Evolutionary conservation across 2,888 invertebrate genomes (phyloP), one percentile per base, ranked within the genome.

Genomic region (Drosophila phalerata): DNA sequence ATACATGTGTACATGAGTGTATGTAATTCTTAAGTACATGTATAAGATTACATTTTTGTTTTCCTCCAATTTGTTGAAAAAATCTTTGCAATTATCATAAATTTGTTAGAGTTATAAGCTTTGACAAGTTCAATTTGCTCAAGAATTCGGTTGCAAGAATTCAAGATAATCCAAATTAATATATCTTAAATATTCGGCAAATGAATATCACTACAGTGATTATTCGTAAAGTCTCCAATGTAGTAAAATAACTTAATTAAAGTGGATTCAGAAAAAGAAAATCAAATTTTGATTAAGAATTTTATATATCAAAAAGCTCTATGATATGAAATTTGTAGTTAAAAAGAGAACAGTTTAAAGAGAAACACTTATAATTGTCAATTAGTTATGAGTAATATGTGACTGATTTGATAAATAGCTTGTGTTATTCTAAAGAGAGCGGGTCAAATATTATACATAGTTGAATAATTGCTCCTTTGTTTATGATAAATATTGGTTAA

Each of bases 21-120:
- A 47, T 30, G 6, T 11, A 22, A 22, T 25, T 28, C 32, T 22
- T 17, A 19, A 15, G 3, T 53, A 48, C 19, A 10, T 17, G 13
- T 25, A 34, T 28, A 48, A 13, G 6, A 40, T 19, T 8, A 5
- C 3, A 10, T 19, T 42, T 48, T 57, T 45, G 13, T 34, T 34
- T 34, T 2, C 3, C 3, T 25, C 5, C 1, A 47, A 56, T 37
- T 58, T 53, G 43, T 25, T 47, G 0, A 10, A 22, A 22, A 22
- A 19, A 47, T 32, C 30, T 63, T 67, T 32, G 47, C 37, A 73
- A 62, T 66, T 55, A 67, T 66, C 53, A 37, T 73, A 62, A 72
- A 57, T 43, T 22, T 45, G 22, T 19, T 2, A 11, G 10, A 1
- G 22, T 5, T 65, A 15, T 10, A 11, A 60, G 43, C 37, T n/a